Evolutionary conservation across 2,888 invertebrate species (phyloP), one percentile per base, ranked within the genome.

Genomic region (Mechanitis messenoides): DNA sequence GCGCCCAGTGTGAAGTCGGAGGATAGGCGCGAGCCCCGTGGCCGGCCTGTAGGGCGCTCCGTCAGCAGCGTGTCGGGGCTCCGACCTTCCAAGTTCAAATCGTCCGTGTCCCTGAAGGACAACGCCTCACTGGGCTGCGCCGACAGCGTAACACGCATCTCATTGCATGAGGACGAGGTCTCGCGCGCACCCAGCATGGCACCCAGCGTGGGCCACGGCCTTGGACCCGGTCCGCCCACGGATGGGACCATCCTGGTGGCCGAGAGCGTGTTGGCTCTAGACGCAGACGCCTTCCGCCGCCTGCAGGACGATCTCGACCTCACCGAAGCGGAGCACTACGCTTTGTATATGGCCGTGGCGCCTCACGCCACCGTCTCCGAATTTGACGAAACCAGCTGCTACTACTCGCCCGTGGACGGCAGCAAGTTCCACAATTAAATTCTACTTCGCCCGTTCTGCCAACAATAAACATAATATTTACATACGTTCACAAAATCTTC

Each of bases 311-410:
- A 93, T 62, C 80, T 94, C 53, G 96, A 95, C 71, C 83, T 96
- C 42, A 96, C 96, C 0, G 96, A 96, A 71, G 96, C 96, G 1
- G 97, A 97, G 74, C 95, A 96, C 77, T 96, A 95, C 80, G 96
- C 96, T 45, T 81, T 97, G 63, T 97, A 97, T 72, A 96, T 96
- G 73, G 94, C 95, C 59, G 92, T 96, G 77, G 96, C 96, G 11
- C 96, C 96, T 1, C 94, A 94, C 77, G 96, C 96, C 31, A 96
- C 96, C 0, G 94, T 92, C 35, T 96, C 96, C 9, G 96, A 97
- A 80, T 96, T 96, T 76, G 97, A 97, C 70, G 97, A 97, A 73
- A 93, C 94, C 75, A 96, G 96, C 54, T 95, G 95, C 80, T 96
- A 96, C 78, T 96, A 96, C 77, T 94, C 96, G 45, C 94, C 95